These are phyloP conservation scores for Oscheius sp. DNA, from an alignment of 2,888 invertebrate genomes.

Conservation along the genomic window DNA sequence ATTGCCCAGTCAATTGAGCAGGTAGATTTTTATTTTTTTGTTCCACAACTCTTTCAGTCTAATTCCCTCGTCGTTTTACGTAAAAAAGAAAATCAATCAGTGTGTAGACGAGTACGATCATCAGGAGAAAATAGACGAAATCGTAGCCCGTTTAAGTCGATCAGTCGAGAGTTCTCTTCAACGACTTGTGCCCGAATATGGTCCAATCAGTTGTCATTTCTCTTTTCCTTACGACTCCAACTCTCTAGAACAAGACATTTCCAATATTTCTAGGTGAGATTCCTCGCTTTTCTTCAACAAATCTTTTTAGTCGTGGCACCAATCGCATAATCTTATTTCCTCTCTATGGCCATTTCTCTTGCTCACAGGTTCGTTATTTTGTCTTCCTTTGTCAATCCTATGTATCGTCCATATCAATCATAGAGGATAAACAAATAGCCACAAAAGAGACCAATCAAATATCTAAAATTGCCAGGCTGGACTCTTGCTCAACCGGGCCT, in stretches of 20 bases:
- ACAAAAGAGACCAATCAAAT: too few species aligned
- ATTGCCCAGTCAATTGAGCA: constrained; percentile 36
- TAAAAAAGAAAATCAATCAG: constrained; percentile 33
- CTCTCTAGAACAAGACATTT: constrained; percentile 28
- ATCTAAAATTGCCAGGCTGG: too few species aligned
- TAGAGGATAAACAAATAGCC: too few species aligned
- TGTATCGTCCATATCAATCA: too few species aligned
- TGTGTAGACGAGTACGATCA: constrained; percentile 46
- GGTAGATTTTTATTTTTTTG: constrained; percentile 27
- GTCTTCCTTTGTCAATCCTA: too few species aligned
- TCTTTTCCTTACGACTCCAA: constrained; percentile 38
- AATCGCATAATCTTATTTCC: constrained; percentile 37
- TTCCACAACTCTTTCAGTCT: constrained; percentile 29
- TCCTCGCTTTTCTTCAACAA: neutral
- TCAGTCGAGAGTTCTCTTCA: constrained; percentile 36
- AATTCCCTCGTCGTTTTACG: constrained; percentile 31
- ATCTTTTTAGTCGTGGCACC: constrained; percentile 5
- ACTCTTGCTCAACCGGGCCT: constrained; percentile 23
- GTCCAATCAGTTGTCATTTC: constrained; percentile 34
- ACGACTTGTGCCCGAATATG: constrained; percentile 41
- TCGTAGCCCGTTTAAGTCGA: constrained; percentile 33
- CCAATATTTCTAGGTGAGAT: neutral
- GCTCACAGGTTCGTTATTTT: too few species aligned
- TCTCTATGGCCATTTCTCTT: constrained; percentile 47
- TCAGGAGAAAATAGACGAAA: constrained; percentile 38